Percentiles rank a stretch among this genome's conserved stretches.
These are phyloP conservation scores for Monoplex corrugatus DNA, from an alignment of 2,888 invertebrate genomes.

Conservation along the genomic window DNA sequence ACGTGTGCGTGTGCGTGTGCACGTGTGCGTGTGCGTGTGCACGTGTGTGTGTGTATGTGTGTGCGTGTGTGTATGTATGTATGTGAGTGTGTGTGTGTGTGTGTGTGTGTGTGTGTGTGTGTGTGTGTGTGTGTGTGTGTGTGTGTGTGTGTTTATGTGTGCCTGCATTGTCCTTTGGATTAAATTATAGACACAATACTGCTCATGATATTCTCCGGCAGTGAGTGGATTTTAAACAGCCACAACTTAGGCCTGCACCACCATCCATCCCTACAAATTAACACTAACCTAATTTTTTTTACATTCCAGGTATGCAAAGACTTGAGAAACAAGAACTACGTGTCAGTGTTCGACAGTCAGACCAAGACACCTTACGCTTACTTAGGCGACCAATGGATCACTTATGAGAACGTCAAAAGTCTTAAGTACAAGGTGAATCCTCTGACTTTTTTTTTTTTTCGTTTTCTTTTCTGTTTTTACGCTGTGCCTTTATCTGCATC, in stretches of 20 bases:
- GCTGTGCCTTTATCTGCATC: background rate
- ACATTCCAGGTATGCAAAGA: slow-evolving; percentile 44
- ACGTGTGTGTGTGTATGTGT: background rate
- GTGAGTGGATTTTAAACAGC: too few species aligned
- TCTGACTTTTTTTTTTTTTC: too few species aligned
- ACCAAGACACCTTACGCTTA: slow-evolving; percentile 85
- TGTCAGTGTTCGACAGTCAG: background rate
- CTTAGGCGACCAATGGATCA: slow-evolving; percentile 65
- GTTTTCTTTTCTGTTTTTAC: too few species aligned
- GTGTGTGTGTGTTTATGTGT: background rate
- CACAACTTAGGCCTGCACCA: too few species aligned
- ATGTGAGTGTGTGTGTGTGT: background rate
- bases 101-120: slow-evolving; percentile 1
- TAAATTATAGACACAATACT: background rate
- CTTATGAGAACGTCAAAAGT: slow-evolving; percentile 65
- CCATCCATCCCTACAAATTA: too few species aligned
- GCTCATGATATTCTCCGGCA: too few species aligned
- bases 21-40: background rate
- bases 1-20: background rate
- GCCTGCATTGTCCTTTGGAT: background rate
- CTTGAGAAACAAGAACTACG: slow-evolving; percentile 27
- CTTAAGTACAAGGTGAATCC: slow-evolving; percentile 62
- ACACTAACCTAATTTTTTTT: background rate
- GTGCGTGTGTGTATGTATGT: background rate
- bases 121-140: slow-evolving; percentile 1